phyloP scores from a whole-genome alignment of 2,113 vertebrate species.

The Struthidea cinerea region DNA sequence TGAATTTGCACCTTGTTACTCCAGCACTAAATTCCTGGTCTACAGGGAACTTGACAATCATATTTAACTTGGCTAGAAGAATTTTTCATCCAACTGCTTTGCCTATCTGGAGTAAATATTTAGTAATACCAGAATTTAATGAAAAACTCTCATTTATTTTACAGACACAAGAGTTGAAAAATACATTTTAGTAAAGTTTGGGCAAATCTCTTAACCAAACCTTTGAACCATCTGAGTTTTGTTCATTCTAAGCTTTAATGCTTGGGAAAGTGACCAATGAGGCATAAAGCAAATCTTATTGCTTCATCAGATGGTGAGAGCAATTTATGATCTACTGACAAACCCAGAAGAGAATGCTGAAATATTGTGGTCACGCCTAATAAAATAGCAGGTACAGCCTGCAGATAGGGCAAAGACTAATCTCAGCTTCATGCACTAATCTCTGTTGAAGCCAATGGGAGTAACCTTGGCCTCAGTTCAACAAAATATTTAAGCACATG shows the following conservation, averaged over 20 bases:
- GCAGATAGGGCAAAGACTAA: constrained; percentile 25
- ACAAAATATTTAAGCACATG: constrained; percentile 7
- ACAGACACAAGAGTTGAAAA: not conserved
- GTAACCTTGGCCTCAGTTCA: not conserved
- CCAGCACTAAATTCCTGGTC: not conserved
- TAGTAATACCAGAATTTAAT: not conserved
- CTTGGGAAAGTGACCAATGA: constrained; percentile 56
- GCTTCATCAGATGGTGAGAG: constrained; percentile 62
- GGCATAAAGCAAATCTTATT: constrained; percentile 70
- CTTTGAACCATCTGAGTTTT: not conserved
- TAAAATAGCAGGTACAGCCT: constrained; percentile 62
- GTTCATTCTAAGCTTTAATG: constrained; percentile 44
- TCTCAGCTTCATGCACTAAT: not conserved
- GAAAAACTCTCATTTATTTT: not conserved
- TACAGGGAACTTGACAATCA: not conserved
- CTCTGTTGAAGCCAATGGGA: not conserved
- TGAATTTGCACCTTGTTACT: not conserved
- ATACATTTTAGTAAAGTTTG: constrained; percentile 2
- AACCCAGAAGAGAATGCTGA: constrained; percentile 63
- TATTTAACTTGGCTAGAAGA: not conserved
- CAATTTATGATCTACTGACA: constrained; percentile 68
- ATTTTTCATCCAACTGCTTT: not conserved
- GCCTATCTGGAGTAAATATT: not conserved
- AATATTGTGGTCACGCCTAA: constrained; percentile 64
- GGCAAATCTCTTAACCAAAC: not conserved